phyloP scores from a whole-genome alignment of 2,797 vertebrate species.

The Poecilia velifera region DNA sequence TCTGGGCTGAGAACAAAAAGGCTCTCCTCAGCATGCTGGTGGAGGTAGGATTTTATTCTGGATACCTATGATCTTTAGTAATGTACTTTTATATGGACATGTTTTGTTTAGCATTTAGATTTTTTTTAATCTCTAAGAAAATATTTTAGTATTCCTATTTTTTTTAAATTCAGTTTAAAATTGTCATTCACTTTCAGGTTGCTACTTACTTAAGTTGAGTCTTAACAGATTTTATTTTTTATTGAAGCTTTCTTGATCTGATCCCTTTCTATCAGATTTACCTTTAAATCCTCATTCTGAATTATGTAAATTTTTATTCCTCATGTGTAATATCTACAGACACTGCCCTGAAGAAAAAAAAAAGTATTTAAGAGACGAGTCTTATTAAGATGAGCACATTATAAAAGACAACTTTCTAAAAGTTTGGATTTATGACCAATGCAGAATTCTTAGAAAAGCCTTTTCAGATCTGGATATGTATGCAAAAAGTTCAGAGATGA shows the following conservation, averaged over 20 bases:
- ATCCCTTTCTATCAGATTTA: neutral
- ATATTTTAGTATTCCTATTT: neutral
- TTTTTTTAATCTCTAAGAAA: neutral
- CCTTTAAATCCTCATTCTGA: neutral
- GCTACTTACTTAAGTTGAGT: neutral
- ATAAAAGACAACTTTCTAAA: neutral
- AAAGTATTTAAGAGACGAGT: neutral
- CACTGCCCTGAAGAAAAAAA: neutral
- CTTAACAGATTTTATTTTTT: neutral
- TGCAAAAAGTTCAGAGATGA: neutral
- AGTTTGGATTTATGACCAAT: neutral
- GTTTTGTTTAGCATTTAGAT: neutral
- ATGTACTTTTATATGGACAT: neutral
- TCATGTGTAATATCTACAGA: neutral
- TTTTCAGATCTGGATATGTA: neutral
- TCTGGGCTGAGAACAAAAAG: slow-evolving; percentile 95
- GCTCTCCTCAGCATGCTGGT: slow-evolving; percentile 96
- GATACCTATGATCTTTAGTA: neutral
- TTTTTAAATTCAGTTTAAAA: neutral
- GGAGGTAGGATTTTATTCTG: slow-evolving; percentile 82
- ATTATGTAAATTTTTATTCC: neutral
- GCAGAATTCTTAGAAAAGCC: neutral
- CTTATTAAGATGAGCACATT: neutral
- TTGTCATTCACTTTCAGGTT: neutral
- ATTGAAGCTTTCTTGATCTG: neutral